These are phyloP conservation scores for Lethenteron camtschaticum DNA, from an alignment of 2,113 vertebrate species.

Conservation along the genomic window DNA sequence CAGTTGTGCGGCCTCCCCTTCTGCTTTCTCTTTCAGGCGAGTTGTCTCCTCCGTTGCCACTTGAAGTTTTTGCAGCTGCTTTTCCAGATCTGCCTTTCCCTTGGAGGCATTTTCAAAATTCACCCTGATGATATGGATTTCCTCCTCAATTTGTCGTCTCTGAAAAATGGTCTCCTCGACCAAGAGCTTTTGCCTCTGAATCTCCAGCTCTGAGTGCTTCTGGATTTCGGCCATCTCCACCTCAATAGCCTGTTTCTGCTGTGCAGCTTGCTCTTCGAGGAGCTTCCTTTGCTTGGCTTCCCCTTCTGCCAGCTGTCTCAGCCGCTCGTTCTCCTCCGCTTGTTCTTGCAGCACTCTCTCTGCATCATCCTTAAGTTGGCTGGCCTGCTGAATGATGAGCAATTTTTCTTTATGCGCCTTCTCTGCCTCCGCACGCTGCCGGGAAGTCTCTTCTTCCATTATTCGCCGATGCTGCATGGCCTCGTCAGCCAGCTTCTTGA, in stretches of 20 bases:
- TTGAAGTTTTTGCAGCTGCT: slow-evolving; percentile 73
- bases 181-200: slow-evolving; percentile 55
- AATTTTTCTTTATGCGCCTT: slow-evolving; percentile 82
- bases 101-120: slow-evolving; percentile 66
- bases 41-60: slow-evolving; percentile 59
- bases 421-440: slow-evolving; percentile 66
- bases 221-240: slow-evolving; percentile 59
- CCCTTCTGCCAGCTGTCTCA: slow-evolving; percentile 63
- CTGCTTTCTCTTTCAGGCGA: slow-evolving; percentile 13
- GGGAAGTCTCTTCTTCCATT: slow-evolving; percentile 55
- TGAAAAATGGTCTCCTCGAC: slow-evolving; percentile 79
- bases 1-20: slow-evolving; percentile 54
- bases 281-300: slow-evolving; percentile 70
- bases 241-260: slow-evolving; percentile 82
- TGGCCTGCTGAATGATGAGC: slow-evolving; percentile 56
- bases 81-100: slow-evolving; percentile 65
- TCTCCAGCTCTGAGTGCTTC: slow-evolving; percentile 51
- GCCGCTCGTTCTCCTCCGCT: slow-evolving; percentile 76
- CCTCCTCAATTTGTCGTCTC: slow-evolving; percentile 62
- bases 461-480: slow-evolving; percentile 64
- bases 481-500: slow-evolving; percentile 56
- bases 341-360: slow-evolving; percentile 84
- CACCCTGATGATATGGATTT: slow-evolving; percentile 58
- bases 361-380: slow-evolving; percentile 53
- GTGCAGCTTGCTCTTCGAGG: slow-evolving; percentile 72